A percentile compares a stretch with the other conserved stretches of the same genome.
Conservation (phyloP, 2,113 vertebrate genomes). For the Pseudorasbora parva region DNA sequence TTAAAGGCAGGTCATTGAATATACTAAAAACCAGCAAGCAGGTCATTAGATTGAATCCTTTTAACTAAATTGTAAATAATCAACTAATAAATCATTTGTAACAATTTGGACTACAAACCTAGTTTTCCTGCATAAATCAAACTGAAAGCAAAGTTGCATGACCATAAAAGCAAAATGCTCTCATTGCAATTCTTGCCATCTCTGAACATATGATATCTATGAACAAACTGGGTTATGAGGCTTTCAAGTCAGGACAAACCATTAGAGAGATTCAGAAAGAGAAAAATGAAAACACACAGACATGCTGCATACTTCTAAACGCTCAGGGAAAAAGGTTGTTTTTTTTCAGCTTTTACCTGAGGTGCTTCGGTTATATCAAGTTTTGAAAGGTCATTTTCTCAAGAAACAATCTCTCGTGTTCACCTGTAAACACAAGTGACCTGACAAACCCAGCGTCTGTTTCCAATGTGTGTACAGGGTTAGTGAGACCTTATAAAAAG, state of each 20-base stretch:
- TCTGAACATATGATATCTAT: background rate
- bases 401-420: conserved; percentile 2
- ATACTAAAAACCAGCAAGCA: background rate
- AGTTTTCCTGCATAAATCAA: background rate
- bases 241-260: conserved; percentile 23
- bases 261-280: background rate
- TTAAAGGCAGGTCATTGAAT: background rate
- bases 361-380: background rate
- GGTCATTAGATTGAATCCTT: background rate
- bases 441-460: background rate
- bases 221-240: background rate
- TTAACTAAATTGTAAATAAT: background rate
- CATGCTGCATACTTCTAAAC: background rate
- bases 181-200: background rate
- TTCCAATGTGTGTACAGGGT: background rate
- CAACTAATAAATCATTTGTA: too few relatives aligned
- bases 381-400: conserved; percentile 39
- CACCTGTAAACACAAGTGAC: conserved; percentile 10
- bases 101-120: background rate
- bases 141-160: background rate
- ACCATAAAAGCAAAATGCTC: background rate
- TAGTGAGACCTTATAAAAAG: conserved; percentile 16
- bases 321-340: background rate
- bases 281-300: background rate
- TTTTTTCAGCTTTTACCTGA: background rate